These are phyloP conservation scores for Sciaenops ocellatus DNA, from an alignment of 2,797 vertebrate species.

Conservation along the genomic window DNA sequence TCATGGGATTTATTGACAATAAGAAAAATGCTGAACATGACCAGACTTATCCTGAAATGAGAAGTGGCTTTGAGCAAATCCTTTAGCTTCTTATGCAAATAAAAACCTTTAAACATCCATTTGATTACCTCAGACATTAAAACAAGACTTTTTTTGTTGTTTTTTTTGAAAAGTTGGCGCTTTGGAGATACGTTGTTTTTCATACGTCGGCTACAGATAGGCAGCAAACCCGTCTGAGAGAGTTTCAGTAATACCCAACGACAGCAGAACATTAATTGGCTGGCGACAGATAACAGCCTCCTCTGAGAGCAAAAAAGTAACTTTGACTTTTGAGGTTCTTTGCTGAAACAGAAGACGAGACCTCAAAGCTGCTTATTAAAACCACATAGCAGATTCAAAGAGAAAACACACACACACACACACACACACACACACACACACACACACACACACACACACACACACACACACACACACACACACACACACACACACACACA, in stretches of 20 bases:
- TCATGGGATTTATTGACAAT: background rate
- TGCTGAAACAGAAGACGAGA: constrained; percentile 24
- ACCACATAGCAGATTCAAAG: constrained; percentile 23
- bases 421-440: background rate
- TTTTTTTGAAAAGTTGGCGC: background rate
- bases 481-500: background rate
- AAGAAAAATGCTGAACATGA: background rate
- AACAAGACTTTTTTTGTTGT: background rate
- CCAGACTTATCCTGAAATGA: background rate
- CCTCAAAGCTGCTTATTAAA: constrained; percentile 51
- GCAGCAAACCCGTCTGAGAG: background rate
- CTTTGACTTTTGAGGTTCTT: constrained; percentile 37
- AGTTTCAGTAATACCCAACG: constrained; percentile 20
- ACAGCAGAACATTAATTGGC: constrained; percentile 22
- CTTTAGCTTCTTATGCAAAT: background rate
- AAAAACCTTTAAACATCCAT: background rate
- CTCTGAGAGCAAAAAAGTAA: constrained; percentile 25
- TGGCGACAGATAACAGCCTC: constrained; percentile 35
- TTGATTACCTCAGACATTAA: background rate
- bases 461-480: background rate
- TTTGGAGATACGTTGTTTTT: background rate
- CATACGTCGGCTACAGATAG: constrained; percentile 2
- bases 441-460: background rate
- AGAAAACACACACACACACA: background rate
- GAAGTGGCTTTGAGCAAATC: background rate